Base-by-base conservation (phyloP, 2,113 vertebrate species). In the Pica pica region DNA sequence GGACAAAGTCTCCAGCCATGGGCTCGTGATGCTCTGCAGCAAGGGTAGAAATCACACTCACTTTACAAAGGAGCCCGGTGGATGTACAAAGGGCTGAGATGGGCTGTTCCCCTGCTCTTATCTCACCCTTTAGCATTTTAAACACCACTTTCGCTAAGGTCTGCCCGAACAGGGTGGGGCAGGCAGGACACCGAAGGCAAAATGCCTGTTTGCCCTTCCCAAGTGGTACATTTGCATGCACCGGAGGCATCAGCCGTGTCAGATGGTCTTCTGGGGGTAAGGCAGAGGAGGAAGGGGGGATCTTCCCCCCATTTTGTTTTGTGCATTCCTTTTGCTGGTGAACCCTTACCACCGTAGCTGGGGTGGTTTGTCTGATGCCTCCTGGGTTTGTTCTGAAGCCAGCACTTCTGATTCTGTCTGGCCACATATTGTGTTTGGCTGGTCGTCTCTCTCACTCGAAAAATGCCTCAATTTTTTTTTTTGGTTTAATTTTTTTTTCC, bases 341-440 rank as follows among this genome's bases (percentile, higher is more conserved):
- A 93, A 78, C 27, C 2, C 0, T 76, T 67, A 68, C 84, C 24
- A 1, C 42, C 41, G 24, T 22, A 88, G 92, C 64, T 83, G 81
- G 44, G 83, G 83, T 0, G 37, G 78, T 83, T 82, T 83, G 50
- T 83, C 83, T 93, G 93, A 92, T 92, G 91, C 77, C 63, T 89
- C 68, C 85, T 59, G 84, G 88, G 77, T 83, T 92, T 96, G 94
- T 80, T 42, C 31, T 92, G 84, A 88, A 93, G 93, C 93, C 95
- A 96, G 70, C 0, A 1, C 84, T 91, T 50, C 71, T 94, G 77
- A 70, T 92, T 92, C 83, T 75, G 83, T 94, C 95, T 92, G 85
- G 64, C 86, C 87, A 52, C 80, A 65, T 95, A 88, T 85, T 94
- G 56, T 81, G 55, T 83, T 96, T 96, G 96, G 93, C 96, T 95